Conservation (phyloP, 2,888 invertebrate species). For the Thumatha senex region DNA sequence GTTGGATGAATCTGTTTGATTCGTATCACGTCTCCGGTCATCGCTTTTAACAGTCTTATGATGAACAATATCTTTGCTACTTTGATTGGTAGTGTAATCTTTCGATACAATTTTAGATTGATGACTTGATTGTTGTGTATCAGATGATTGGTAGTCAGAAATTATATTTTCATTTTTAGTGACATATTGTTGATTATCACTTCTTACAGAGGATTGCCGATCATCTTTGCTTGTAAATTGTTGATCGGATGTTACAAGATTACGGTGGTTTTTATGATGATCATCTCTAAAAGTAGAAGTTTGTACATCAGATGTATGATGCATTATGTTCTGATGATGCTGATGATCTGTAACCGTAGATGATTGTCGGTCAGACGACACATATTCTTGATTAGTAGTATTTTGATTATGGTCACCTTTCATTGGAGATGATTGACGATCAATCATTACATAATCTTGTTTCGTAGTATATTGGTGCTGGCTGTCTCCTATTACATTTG, state of each 20-base stretch:
- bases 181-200: constrained; percentile 12
- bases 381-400: constrained; percentile 7
- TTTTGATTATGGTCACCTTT: constrained; percentile 5
- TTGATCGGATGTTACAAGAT: constrained; percentile 15
- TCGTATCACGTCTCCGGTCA: constrained; percentile 54
- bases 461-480: constrained; percentile 47
- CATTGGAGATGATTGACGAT: background rate
- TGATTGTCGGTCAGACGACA: constrained; percentile 13
- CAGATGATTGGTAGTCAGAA: constrained; percentile 25
- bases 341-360: constrained; percentile 1
- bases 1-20: constrained; percentile 72
- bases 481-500: constrained; percentile 19
- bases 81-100: constrained; percentile 24
- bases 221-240: constrained; percentile 2
- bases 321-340: constrained; percentile 50
- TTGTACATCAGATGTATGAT: constrained; percentile 27
- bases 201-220: constrained; percentile 1
- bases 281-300: constrained; percentile 2
- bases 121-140: constrained; percentile 1
- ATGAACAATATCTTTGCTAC: constrained; percentile 43
- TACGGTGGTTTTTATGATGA: constrained; percentile 2
- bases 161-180: constrained; percentile 18
- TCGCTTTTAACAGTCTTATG: constrained; percentile 39
- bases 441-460: constrained; percentile 36
- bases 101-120: constrained; percentile 16